Evolutionary conservation across 2,113 vertebrate genomes (phyloP), one percentile per base, ranked within the genome.

Genomic region (Anguilla japonica): DNA sequence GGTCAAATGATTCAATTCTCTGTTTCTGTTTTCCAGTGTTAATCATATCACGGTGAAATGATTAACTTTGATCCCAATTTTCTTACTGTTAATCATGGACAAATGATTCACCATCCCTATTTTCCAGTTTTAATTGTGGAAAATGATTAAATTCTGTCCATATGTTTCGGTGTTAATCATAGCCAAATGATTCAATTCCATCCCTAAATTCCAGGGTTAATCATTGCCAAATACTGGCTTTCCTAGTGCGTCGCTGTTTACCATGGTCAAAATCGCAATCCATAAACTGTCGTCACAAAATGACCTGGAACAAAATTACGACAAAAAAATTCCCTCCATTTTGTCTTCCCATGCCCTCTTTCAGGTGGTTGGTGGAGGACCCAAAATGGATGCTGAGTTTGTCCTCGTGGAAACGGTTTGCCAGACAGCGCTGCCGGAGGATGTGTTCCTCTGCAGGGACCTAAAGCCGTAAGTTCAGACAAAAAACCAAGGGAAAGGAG

Each of bases 391-490:
- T 0, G 90, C 90, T 40, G 96, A 96, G 90, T 96, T 92, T 85
- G 87, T 94, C 79, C 26, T 96, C 0, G 88, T 88, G 79, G 95
- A 94, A 86, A 94, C 93, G 0, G 94, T 93, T 67, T 96, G 96
- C 56, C 15, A 6, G 2, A 60, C 89, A 94, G 91, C 6, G 85
- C 16, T 11, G 13, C 22, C 29, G 78, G 87, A 1, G 86, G 5
- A 82, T 96, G 95, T 5, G 82, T 87, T 34, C 91, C 93, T 7
- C 85, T 93, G 40, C 63, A 83, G 67, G 87, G 90, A 11, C 3
- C 40, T 41, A 83, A 53, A 80, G 93, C 94, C 88, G 96, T 96
- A 92, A 95, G 96, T 94, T 87, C 20, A 29, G n/a, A n/a, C 22
- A 3, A n/a, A n/a, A 34, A 34, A 34, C 71, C 71, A 13, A 7